Evolutionary conservation across 92 coral and sea anemone species (phyloP), one percentile per base, ranked within the genome.

Genomic region (Anthopleura xanthogrammica): DNA sequence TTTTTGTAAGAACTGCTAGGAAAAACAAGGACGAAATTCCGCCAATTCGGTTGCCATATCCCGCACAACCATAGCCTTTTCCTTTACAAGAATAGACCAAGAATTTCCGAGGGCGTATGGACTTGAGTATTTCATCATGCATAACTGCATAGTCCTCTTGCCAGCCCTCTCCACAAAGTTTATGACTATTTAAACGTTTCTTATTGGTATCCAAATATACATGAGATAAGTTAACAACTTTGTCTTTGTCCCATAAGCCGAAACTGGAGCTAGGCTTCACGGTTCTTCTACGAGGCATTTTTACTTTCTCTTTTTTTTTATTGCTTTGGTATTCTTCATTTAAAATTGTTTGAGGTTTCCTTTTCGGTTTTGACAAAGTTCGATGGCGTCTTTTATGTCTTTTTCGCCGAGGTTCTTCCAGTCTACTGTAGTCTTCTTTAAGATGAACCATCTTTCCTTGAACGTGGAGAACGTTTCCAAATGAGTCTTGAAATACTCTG

Each of bases 11-110:
- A 24, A 89, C 83, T 42, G 92, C 89, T 19, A 92, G 89, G 41
- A 86, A 79, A 41, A 92, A 84, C 39, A 92, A 73, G 16, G 95
- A 86, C 0, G 92, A 29, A 0, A 92, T 65, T 1, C 85, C 90
- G 7, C 87, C 89, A 10, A 92, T 72, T 2, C 92, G 92, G 64
- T 89, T 92, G 13, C 95, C 95, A 84, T 92, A 92, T 12, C 95
- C 95, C 16, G 87, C 92, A 56, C 92, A 92, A 4, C 83, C 80
- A 43, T 83, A 92, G 11, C 89, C 92, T 60, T 75, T 64, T 16
- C 90, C 92, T 39, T 76, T 87, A 57, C 95, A 92, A 6, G 88
- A 86, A 52, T 89, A 92, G 1, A 92, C 92, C 41, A 92, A 56
- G 66, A 79, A 92, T 68, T 72, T 79, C 6, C 62, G 83, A 16